Percentiles rank a stretch among this genome's conserved stretches.
phyloP scores from a whole-genome alignment of 2,797 vertebrate genomes.

The Columba guinea region DNA sequence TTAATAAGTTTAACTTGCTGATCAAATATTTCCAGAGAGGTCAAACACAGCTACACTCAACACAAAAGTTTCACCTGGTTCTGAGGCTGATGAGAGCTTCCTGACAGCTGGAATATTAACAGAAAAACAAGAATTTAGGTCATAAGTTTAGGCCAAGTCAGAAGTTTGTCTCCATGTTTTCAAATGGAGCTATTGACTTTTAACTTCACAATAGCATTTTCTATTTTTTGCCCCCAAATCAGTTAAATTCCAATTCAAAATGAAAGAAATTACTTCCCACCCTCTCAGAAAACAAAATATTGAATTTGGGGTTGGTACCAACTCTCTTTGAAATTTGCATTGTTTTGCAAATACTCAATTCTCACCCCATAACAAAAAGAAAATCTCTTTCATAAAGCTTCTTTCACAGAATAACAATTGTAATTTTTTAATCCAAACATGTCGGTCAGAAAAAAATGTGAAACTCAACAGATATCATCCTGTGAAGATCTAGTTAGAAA shows the following conservation, averaged over 20 bases:
- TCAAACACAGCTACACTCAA: neutral
- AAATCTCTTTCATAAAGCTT: neutral
- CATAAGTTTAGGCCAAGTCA: neutral
- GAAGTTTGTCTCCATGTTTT: neutral
- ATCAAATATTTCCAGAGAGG: conserved; percentile 45
- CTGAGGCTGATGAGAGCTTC: neutral
- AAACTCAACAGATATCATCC: neutral
- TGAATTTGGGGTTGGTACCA: neutral
- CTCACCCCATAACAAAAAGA: neutral
- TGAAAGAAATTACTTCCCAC: neutral
- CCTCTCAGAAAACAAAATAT: neutral
- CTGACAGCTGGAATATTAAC: neutral
- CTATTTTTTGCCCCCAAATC: neutral
- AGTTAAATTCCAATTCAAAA: neutral
- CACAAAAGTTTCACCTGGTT: neutral
- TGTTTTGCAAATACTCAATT: neutral
- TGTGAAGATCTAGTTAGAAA: neutral
- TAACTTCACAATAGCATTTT: neutral
- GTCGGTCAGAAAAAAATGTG: neutral
- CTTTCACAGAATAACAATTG: neutral
- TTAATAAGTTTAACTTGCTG: conserved; percentile 42
- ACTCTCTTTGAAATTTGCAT: neutral
- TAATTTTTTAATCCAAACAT: neutral
- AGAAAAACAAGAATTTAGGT: neutral
- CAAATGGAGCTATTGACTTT: neutral